Evolutionary conservation across 2,888 invertebrate genomes (phyloP).

Genomic region (Macrosiphum euphorbiae): DNA sequence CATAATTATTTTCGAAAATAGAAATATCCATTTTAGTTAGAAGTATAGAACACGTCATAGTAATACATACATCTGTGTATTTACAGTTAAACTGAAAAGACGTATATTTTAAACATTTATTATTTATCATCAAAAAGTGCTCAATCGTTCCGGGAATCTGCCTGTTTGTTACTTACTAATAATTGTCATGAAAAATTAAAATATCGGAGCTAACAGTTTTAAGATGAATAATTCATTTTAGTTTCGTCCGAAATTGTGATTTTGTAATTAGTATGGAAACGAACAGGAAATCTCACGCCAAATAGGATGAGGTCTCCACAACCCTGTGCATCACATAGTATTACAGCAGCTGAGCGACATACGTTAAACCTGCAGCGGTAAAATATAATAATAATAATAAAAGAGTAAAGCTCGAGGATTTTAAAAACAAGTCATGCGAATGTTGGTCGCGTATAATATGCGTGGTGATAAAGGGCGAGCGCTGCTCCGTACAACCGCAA

Average conservation of each 20-base stretch:
- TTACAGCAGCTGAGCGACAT: neutral
- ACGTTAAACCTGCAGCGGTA: neutral
- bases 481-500: slow-evolving; percentile 30
- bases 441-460: neutral
- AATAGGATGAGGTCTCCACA: neutral
- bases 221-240: neutral
- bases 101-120: neutral
- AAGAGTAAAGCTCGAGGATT: neutral
- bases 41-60: neutral
- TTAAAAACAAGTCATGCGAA: slow-evolving; percentile 49
- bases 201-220: neutral
- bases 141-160: neutral
- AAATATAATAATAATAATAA: neutral
- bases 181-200: neutral
- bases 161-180: neutral
- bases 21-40: neutral
- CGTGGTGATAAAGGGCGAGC: slow-evolving; percentile 21
- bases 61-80: neutral
- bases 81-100: neutral
- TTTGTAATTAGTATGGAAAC: neutral
- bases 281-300: neutral
- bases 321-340: neutral
- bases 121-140: neutral
- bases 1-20: neutral
- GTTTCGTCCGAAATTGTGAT: neutral